These are phyloP conservation scores for Pygoscelis antarcticus DNA, from an alignment of 2,113 vertebrate genomes.

Conservation along the genomic window DNA sequence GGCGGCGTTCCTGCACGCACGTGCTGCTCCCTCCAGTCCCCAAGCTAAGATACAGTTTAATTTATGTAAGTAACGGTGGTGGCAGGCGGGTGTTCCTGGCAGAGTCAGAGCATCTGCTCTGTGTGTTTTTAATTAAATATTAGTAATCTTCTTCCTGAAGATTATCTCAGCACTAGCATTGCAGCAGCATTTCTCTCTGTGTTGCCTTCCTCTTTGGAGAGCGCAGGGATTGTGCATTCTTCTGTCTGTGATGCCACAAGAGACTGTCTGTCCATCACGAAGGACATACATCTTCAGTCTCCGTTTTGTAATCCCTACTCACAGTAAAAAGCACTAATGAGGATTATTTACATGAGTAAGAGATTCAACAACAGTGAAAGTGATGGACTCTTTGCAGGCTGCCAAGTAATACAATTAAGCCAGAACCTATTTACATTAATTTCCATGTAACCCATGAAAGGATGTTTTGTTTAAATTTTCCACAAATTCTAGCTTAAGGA, in stretches of 20 bases:
- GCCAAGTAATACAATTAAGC: not conserved
- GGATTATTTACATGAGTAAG: not conserved
- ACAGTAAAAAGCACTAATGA: not conserved
- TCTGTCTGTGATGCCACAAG: not conserved
- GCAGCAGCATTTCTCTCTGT: not conserved
- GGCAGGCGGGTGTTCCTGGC: not conserved
- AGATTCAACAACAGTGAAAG: not conserved
- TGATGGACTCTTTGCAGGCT: not conserved
- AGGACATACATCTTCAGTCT: fast-evolving
- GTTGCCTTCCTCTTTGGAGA: not conserved
- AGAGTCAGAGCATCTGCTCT: not conserved
- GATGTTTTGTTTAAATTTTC: not conserved
- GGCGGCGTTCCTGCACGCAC: fast-evolving
- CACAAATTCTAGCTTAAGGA: not conserved
- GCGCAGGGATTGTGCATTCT: not conserved
- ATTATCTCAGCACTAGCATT: not conserved
- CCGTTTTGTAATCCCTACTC: not conserved
- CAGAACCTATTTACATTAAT: not conserved
- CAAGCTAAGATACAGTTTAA: not conserved
- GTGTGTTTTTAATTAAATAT: not conserved
- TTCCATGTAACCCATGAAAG: not conserved
- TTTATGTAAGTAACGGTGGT: not conserved
- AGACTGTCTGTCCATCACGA: fast-evolving
- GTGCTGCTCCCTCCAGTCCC: not conserved
- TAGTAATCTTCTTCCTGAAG: not conserved